Percentiles rank a stretch among this genome's conserved stretches.
phyloP scores from a whole-genome alignment of 2,113 vertebrate species.

The Leptobrachium leishanense region DNA sequence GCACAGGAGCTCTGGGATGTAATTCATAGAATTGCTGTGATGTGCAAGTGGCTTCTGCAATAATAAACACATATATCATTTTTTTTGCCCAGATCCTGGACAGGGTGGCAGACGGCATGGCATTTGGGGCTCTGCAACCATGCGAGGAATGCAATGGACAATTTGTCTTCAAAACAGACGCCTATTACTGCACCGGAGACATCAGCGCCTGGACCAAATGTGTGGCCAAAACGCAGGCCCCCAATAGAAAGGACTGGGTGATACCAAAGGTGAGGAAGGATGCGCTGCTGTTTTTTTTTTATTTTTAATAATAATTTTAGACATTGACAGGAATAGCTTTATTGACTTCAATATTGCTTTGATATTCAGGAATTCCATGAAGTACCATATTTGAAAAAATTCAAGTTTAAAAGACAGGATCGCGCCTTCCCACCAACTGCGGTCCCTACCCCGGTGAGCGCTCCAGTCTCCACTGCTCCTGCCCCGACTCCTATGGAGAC shows the following conservation, averaged over 20 bases:
- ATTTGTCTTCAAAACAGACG: constrained; percentile 87
- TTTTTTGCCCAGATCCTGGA: constrained; percentile 79
- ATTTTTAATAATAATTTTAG: neutral
- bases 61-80: neutral
- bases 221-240: constrained; percentile 81
- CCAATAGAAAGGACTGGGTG: constrained; percentile 84
- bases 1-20: too few species aligned
- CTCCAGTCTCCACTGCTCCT: constrained; percentile 36
- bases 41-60: too few species aligned
- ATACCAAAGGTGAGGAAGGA: constrained; percentile 80
- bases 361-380: constrained; percentile 83
- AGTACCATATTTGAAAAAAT: constrained; percentile 90
- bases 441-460: constrained; percentile 45
- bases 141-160: constrained; percentile 87
- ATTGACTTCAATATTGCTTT: constrained; percentile 24
- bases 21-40: too few species aligned
- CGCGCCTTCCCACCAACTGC: constrained; percentile 77
- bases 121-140: constrained; percentile 84
- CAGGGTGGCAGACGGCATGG: constrained; percentile 86
- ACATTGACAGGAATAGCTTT: too few species aligned
- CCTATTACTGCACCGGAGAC: constrained; percentile 89
- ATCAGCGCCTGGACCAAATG: constrained; percentile 98
- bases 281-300: neutral
- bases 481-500: constrained; percentile 67
- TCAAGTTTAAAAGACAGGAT: constrained; percentile 89